A percentile compares a stretch with the other conserved stretches of the same genome.
These are phyloP conservation scores for Aurelia aurita DNA, from an alignment of 30 jellyfish, hydroid and myxozoan genomes.

Conservation along the genomic window DNA sequence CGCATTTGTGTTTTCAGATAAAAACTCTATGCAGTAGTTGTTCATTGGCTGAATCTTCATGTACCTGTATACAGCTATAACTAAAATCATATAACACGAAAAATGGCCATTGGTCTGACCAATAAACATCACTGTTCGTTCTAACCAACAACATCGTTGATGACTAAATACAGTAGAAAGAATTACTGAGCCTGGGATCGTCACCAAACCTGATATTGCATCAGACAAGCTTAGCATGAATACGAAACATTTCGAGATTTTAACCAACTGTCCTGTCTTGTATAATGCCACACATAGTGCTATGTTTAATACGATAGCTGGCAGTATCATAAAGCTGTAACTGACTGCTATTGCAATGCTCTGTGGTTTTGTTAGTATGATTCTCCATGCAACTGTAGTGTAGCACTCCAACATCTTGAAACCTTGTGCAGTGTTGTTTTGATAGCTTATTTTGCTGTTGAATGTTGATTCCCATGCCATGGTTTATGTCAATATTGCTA, in stretches of 20 bases:
- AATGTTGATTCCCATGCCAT: too few relatives aligned
- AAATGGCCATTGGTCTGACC: slow-evolving; percentile 66
- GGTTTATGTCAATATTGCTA: too few relatives aligned
- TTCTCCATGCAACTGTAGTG: slow-evolving; percentile 38
- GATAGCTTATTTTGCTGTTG: too few relatives aligned
- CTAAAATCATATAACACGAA: slow-evolving; percentile 36
- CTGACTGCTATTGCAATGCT: slow-evolving; percentile 1
- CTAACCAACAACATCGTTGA: slow-evolving; percentile 68
- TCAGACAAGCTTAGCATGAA: slow-evolving; percentile 44
- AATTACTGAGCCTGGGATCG: slow-evolving; percentile 27
- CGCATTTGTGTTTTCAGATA: slow-evolving; percentile 4
- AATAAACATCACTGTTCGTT: slow-evolving; percentile 15
- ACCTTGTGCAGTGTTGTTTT: too few relatives aligned
- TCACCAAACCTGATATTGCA: slow-evolving; percentile 31
- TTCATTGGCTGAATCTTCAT: background rate
- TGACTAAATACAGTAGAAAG: slow-evolving; percentile 15
- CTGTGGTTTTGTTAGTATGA: slow-evolving; percentile 1
- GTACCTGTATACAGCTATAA: slow-evolving; percentile 52
- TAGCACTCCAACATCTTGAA: slow-evolving; percentile 5
- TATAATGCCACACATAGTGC: slow-evolving; percentile 40
- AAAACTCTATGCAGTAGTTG: background rate
- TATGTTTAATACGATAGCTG: slow-evolving; percentile 10
- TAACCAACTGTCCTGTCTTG: slow-evolving; percentile 33
- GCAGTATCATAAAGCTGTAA: slow-evolving; percentile 35
- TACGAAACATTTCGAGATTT: slow-evolving; percentile 29